Evolutionary conservation across 2,888 invertebrate genomes (phyloP).

Genomic region (Caenorhabditis sp.): DNA sequence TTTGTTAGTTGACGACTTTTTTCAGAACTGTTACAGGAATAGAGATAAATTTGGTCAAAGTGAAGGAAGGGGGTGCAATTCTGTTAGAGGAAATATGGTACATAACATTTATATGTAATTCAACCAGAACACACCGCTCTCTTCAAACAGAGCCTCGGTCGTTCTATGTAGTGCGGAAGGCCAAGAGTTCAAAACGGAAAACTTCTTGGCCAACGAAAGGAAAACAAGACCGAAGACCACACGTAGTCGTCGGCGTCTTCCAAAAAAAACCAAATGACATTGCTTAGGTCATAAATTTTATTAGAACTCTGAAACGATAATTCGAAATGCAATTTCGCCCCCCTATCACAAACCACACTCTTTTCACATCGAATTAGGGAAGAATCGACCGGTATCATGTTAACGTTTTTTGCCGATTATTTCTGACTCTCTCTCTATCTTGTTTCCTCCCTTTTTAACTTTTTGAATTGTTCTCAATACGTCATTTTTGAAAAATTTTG

Average conservation of each 20-base stretch:
- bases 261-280: not conserved
- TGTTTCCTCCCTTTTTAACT: not conserved
- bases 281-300: not conserved
- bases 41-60: too few relatives aligned
- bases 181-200: not conserved
- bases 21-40: too few relatives aligned
- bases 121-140: too few relatives aligned
- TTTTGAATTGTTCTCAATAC: not conserved
- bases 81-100: too few relatives aligned
- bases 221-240: not conserved
- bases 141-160: too few relatives aligned
- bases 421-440: conserved; percentile 4
- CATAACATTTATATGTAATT: too few relatives aligned
- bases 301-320: not conserved
- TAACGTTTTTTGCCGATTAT: conserved; percentile 11
- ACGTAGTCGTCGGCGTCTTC: not conserved
- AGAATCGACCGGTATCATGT: conserved; percentile 33
- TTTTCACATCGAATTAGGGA: not conserved
- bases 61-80: too few relatives aligned
- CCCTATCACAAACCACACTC: conserved; percentile 20
- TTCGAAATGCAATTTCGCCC: not conserved
- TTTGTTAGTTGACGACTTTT: too few relatives aligned
- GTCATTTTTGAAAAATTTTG: not conserved
- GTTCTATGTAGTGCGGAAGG: too few relatives aligned
- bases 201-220: not conserved